These are phyloP conservation scores for Trachelus tabidus DNA, from an alignment of 2,888 invertebrate genomes.

Conservation along the genomic window DNA sequence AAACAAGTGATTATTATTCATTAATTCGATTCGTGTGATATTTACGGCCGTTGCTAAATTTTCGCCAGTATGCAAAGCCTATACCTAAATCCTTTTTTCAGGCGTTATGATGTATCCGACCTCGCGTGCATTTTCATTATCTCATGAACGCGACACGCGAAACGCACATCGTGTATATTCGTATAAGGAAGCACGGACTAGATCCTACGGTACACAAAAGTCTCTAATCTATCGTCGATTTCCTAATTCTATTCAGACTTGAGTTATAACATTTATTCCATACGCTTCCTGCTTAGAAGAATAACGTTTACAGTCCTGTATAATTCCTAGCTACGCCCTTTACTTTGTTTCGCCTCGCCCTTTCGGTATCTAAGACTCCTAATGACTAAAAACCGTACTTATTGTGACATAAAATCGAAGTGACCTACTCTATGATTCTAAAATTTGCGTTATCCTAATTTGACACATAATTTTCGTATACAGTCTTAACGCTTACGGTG, in stretches of 20 bases:
- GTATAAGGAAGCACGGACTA: conserved; percentile 54
- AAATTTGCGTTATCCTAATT: conserved; percentile 42
- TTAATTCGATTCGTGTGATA: not conserved
- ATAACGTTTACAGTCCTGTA: conserved; percentile 41
- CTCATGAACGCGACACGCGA: not conserved
- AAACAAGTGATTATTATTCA: conserved; percentile 17
- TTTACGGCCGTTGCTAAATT: not conserved
- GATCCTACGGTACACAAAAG: conserved; percentile 35
- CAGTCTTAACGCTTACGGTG: conserved; percentile 54
- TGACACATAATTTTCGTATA: conserved; percentile 57
- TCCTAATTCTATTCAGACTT: conserved; percentile 55
- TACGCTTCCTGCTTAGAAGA: conserved; percentile 44
- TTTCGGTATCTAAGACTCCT: conserved; percentile 22
- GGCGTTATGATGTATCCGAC: not conserved
- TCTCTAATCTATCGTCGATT: conserved; percentile 27
- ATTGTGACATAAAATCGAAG: conserved; percentile 14
- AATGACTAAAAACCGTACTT: conserved; percentile 16
- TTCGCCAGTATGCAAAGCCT: not conserved
- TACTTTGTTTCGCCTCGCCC: conserved; percentile 27
- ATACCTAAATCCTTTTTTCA: not conserved
- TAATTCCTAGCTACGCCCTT: conserved; percentile 35
- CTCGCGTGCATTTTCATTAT: conserved; percentile 20
- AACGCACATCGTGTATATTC: conserved; percentile 29
- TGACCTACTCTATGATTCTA: conserved; percentile 10
- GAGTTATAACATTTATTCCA: conserved; percentile 43